A percentile compares a stretch with the other conserved stretches of the same genome.
Evolutionary conservation across 2,113 vertebrate genomes (phyloP).

Genomic region (Gallinago media): DNA sequence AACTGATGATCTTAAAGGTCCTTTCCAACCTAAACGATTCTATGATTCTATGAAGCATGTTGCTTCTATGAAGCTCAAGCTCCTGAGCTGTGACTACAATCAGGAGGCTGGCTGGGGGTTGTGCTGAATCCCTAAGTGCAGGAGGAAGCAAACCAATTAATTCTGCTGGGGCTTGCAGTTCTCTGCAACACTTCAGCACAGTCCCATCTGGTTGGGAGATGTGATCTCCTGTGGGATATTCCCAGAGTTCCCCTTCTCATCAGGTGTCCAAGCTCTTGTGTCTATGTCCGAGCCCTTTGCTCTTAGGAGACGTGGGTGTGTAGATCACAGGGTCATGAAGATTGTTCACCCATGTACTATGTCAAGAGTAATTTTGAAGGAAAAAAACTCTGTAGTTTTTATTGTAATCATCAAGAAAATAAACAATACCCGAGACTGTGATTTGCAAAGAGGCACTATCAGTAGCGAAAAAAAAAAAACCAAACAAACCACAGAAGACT

Average conservation of each 20-base stretch:
- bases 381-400: neutral
- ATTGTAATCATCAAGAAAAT: neutral
- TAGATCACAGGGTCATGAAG: neutral
- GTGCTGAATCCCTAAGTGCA: neutral
- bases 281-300: neutral
- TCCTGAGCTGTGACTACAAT: neutral
- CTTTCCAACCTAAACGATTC: neutral
- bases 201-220: neutral
- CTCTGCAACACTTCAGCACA: neutral
- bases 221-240: neutral
- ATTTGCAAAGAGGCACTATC: neutral
- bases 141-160: neutral
- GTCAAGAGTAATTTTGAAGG: neutral
- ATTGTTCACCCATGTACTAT: neutral
- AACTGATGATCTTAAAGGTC: neutral
- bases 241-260: neutral
- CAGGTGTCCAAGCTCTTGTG: neutral
- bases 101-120: neutral
- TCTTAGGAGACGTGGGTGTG: neutral
- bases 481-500: no score
- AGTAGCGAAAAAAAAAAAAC: neutral
- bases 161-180: neutral
- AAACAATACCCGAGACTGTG: neutral
- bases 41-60: accelerated
- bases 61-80: neutral